Conservation (phyloP, 1,140 invertebrate species). For the Drosophila murphyi region DNA sequence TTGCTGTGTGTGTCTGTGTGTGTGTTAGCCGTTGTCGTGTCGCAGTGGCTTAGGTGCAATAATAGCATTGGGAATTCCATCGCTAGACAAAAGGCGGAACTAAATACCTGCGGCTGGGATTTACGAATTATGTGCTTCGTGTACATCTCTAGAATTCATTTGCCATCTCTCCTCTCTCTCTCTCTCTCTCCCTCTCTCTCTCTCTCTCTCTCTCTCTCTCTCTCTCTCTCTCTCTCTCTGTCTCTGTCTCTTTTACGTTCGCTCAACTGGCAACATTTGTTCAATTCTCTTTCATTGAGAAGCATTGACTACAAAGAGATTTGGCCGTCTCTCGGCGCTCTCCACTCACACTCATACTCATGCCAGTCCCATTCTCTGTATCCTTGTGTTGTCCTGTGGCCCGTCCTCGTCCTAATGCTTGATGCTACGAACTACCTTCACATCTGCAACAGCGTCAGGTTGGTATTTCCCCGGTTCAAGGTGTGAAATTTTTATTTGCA, state of each 20-base stretch:
- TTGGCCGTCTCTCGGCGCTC: neutral
- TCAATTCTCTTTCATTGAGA: conserved; percentile 38
- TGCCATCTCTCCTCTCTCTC: neutral
- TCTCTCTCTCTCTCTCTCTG: conserved; percentile 20
- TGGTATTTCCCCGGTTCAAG: conserved; percentile 56
- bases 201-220: conserved; percentile 2
- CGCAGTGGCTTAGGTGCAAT: conserved; percentile 77
- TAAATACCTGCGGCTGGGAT: conserved; percentile 82
- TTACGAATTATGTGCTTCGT: conserved; percentile 70
- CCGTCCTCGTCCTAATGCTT: neutral
- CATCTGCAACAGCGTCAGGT: conserved; percentile 12
- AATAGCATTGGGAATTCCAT: conserved; percentile 81
- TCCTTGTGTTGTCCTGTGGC: too few relatives aligned
- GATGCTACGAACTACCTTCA: neutral
- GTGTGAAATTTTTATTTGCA: conserved; percentile 83
- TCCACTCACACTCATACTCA: neutral
- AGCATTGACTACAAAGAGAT: conserved; percentile 4
- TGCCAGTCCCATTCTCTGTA: too few relatives aligned
- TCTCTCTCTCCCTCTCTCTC: neutral
- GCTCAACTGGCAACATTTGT: neutral
- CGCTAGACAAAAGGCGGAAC: conserved; percentile 77
- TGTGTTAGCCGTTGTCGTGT: conserved; percentile 11
- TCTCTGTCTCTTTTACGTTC: conserved; percentile 16
- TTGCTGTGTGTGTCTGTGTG: neutral
- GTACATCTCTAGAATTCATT: conserved; percentile 12